Conservation (phyloP, 2,797 vertebrate species). For the Prionace glauca region DNA sequence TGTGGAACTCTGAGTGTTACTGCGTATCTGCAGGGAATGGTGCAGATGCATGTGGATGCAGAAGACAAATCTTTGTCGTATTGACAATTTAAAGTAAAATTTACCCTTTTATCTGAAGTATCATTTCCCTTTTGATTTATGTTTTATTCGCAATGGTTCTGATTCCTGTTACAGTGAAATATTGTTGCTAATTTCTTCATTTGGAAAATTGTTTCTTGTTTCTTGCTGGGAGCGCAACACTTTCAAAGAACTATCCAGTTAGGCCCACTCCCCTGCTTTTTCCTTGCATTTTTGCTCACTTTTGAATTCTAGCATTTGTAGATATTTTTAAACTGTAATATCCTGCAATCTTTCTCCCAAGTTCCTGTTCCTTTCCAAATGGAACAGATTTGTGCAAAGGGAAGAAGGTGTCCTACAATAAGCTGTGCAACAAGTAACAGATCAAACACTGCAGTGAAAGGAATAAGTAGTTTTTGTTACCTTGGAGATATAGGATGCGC, state of each 20-base stretch:
- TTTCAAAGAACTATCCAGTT: background rate
- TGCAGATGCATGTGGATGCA: too few species aligned
- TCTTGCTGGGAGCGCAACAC: too few species aligned
- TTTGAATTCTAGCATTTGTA: background rate
- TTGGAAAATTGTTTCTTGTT: too few species aligned
- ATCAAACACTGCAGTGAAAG: background rate
- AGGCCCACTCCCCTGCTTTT: background rate
- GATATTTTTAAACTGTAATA: background rate
- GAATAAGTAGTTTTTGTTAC: slow-evolving; percentile 43
- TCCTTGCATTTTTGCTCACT: background rate
- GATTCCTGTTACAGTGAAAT: too few species aligned
- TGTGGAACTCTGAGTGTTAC: too few species aligned
- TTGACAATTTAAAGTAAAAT: too few species aligned
- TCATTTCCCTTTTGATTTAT: too few species aligned
- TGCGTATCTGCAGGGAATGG: too few species aligned
- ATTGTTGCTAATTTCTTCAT: too few species aligned
- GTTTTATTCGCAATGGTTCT: too few species aligned
- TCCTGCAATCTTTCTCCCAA: background rate
- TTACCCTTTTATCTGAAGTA: too few species aligned
- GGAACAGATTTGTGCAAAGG: background rate
- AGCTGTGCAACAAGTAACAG: background rate
- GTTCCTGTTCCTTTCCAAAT: background rate
- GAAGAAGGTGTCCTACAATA: background rate
- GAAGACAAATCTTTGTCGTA: too few species aligned
- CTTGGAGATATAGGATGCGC: slow-evolving; percentile 58